Evolutionary conservation across 1,140 invertebrate genomes (phyloP).

Genomic region (Hydropsyche tenuis): DNA sequence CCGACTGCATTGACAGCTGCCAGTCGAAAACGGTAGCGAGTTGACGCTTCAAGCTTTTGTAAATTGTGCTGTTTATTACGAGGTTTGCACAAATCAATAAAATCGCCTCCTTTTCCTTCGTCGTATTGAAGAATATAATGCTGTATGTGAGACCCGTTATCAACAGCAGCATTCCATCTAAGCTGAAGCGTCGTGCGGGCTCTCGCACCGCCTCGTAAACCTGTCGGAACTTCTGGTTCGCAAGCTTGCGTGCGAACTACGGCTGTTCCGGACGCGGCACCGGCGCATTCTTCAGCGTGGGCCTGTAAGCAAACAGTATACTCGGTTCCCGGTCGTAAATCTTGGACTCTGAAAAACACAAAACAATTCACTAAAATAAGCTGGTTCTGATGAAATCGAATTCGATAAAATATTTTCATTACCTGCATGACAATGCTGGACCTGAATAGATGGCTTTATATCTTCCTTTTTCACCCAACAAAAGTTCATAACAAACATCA

Average conservation of each 20-base stretch:
- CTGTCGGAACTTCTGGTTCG: slow-evolving; percentile 68
- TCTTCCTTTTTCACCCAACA: slow-evolving; percentile 78
- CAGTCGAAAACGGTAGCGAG: slow-evolving; percentile 80
- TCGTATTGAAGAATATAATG: slow-evolving; percentile 83
- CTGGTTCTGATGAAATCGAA: neutral
- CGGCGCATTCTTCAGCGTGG: slow-evolving; percentile 61
- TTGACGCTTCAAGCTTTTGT: slow-evolving; percentile 74
- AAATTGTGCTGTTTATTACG: slow-evolving; percentile 75
- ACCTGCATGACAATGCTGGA: slow-evolving; percentile 71
- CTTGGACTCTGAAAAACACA: slow-evolving; percentile 67
- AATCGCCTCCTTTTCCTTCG: slow-evolving; percentile 70
- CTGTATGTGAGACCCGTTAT: slow-evolving; percentile 80
- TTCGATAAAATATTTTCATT: slow-evolving; percentile 29
- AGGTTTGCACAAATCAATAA: slow-evolving; percentile 74
- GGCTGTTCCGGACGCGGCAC: slow-evolving; percentile 62
- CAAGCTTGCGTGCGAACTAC: slow-evolving; percentile 71
- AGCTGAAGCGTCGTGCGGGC: slow-evolving; percentile 68
- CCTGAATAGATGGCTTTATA: slow-evolving; percentile 83
- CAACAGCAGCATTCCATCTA: slow-evolving; percentile 72
- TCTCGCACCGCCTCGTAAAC: slow-evolving; percentile 66
- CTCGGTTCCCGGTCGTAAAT: slow-evolving; percentile 81
- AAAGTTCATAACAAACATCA: slow-evolving; percentile 78
- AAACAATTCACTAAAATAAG: neutral
- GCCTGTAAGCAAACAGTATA: slow-evolving; percentile 77
- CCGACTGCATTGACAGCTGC: slow-evolving; percentile 83